A percentile compares a stretch with the other conserved stretches of the same genome.
Evolutionary conservation across 2,888 invertebrate species (phyloP).

Genomic region (Odontomyia ornata): DNA sequence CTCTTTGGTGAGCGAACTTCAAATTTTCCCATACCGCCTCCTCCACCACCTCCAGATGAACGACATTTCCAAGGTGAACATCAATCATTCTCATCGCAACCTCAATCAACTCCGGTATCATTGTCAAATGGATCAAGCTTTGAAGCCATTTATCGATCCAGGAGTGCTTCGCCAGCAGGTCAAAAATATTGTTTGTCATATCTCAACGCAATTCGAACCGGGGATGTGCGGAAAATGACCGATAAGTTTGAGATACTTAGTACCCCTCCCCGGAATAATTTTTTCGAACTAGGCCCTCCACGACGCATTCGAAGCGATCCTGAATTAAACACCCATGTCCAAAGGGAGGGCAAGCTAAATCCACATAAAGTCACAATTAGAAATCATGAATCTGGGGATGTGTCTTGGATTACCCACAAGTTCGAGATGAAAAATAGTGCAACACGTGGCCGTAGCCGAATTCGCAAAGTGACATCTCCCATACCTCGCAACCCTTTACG

Average conservation of each 20-base stretch:
- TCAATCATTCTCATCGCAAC: not conserved
- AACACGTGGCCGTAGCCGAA: slow-evolving; percentile 65
- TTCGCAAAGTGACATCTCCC: slow-evolving; percentile 68
- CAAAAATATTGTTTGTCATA: slow-evolving; percentile 76
- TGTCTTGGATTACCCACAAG: slow-evolving; percentile 69
- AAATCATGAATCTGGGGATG: slow-evolving; percentile 68
- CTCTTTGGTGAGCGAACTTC: slow-evolving; percentile 79
- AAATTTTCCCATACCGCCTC: slow-evolving; percentile 64
- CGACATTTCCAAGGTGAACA: slow-evolving; percentile 57
- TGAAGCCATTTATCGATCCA: slow-evolving; percentile 74
- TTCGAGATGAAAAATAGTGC: slow-evolving; percentile 67
- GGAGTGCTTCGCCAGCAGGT: slow-evolving; percentile 78
- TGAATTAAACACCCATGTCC: slow-evolving; percentile 70
- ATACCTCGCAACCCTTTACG: slow-evolving; percentile 72
- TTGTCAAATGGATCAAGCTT: slow-evolving; percentile 62
- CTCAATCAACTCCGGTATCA: slow-evolving; percentile 59
- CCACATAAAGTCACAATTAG: slow-evolving; percentile 65
- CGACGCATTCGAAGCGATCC: slow-evolving; percentile 82
- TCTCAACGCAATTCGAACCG: slow-evolving; percentile 76
- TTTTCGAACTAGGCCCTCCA: slow-evolving; percentile 63
- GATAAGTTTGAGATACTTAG: slow-evolving; percentile 74
- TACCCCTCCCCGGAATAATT: slow-evolving; percentile 53
- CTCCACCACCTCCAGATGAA: slow-evolving; percentile 68
- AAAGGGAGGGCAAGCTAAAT: slow-evolving; percentile 65
- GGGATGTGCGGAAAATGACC: slow-evolving; percentile 81